Percentiles rank a stretch among this genome's conserved stretches.
phyloP scores from a whole-genome alignment of 2,113 vertebrate species.

The Aphyosemion australe region DNA sequence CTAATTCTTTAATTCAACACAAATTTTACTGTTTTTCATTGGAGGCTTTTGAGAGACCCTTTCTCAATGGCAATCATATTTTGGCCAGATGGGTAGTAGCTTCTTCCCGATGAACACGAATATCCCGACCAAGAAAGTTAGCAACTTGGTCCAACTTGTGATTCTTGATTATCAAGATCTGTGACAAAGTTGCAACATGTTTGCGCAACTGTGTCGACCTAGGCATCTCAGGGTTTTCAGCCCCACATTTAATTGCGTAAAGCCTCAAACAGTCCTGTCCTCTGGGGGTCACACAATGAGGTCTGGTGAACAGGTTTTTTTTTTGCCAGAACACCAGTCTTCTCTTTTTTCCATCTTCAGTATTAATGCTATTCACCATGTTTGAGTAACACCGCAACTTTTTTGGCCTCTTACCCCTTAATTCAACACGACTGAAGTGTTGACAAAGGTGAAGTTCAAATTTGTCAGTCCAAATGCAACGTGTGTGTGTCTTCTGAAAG shows the following conservation, averaged over 20 bases:
- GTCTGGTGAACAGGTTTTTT: constrained; percentile 10
- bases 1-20: too few relatives aligned
- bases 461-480: too few relatives aligned
- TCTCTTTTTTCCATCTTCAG: constrained; percentile 4
- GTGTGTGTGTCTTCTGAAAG: constrained; percentile 11
- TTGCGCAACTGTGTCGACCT: constrained; percentile 1
- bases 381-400: too few relatives aligned
- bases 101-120: constrained; percentile 3
- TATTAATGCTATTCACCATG: too few relatives aligned
- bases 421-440: too few relatives aligned
- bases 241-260: constrained; percentile 11
- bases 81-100: too few relatives aligned
- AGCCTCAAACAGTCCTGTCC: constrained; percentile 11
- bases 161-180: constrained; percentile 10
- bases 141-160: constrained; percentile 4
- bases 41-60: constrained; percentile 1
- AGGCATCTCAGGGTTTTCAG: constrained; percentile 18
- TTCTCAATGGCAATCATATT: constrained; percentile 12
- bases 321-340: constrained; percentile 6
- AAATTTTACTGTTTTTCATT: not conserved
- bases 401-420: too few relatives aligned
- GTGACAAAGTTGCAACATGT: constrained; percentile 19
- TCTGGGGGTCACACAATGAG: constrained; percentile 12
- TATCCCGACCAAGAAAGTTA: constrained; percentile 6
- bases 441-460: too few relatives aligned